Conservation (phyloP, 2,797 vertebrate species). For the Halcyon badia region DNA sequence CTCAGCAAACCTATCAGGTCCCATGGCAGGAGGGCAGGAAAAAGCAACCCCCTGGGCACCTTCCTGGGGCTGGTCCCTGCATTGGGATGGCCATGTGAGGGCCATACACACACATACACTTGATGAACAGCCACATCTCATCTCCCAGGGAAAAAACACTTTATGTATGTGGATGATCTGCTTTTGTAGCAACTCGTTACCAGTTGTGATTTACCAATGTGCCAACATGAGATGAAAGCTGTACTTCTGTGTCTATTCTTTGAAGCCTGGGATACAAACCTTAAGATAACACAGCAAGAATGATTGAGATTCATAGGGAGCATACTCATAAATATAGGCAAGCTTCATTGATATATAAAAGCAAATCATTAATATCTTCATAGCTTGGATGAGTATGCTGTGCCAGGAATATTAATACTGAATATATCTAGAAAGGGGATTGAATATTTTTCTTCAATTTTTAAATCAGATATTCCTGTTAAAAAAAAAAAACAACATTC, state of each 20-base stretch:
- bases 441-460: background rate
- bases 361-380: background rate
- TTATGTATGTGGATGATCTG: background rate
- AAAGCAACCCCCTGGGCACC: background rate
- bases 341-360: background rate
- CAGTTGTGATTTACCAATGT: background rate
- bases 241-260: background rate
- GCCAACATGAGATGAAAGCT: background rate
- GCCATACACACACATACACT: background rate
- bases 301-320: background rate
- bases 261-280: background rate
- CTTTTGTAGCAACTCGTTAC: background rate
- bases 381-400: background rate
- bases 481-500: background rate
- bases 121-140: background rate
- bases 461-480: background rate
- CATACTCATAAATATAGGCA: background rate
- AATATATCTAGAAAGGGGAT: rapidly evolving
- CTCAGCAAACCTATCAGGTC: background rate
- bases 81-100: background rate
- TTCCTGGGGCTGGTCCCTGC: background rate
- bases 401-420: background rate
- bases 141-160: background rate
- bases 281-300: background rate
- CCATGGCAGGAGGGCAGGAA: background rate